Evolutionary conservation across 2,797 vertebrate genomes (phyloP), one percentile per base, ranked within the genome.

Genomic region (Neostethus bicornis): DNA sequence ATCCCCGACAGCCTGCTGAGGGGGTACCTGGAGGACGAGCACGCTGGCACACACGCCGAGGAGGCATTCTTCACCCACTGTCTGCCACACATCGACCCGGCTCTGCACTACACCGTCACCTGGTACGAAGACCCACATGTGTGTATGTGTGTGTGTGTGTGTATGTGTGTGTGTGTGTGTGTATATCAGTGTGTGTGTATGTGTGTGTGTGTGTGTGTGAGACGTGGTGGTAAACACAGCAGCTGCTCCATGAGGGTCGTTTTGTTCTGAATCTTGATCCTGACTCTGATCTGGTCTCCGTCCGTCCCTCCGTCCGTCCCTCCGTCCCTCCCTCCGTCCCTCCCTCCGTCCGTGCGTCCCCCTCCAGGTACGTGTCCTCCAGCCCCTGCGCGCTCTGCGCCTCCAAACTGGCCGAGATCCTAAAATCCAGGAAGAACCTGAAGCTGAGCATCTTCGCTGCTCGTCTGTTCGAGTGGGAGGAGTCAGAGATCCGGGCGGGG

Each of bases 21-120:
- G 24, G 96, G 96, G 0, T 96, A 92, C 56, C 82, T 98, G 61
- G 96, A 98, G 62, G 96, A 98, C 0, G 96, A 98, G 66, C 96
- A 98, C 0, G 61, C 81, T 0, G 85, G 90, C 0, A 62, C 82
- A 3, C 96, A 98, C 0, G 95, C 94, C 0, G 96, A 98, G 68
- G 92, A 95, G 37, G 96, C 92, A 11, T 98, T 98, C 67, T 96
- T 98, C 83, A 87, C 85, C 47, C 92, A 85, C 24, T 87, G 94
- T 53, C 66, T 98, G 38, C 89, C 92, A 0, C 17, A 80, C 10
- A 93, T 91, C 0, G 90, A 95, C 49, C 75, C 93, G 0, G 85
- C 85, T 0, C 7, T 81, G 13, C 90, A 90, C 55, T 96, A 94
- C 85, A 82, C 66, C 0, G 34, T 97, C 77, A 96, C 93, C 65